Conservation (phyloP, 2,888 invertebrate species). For the Sesia apiformis region DNA sequence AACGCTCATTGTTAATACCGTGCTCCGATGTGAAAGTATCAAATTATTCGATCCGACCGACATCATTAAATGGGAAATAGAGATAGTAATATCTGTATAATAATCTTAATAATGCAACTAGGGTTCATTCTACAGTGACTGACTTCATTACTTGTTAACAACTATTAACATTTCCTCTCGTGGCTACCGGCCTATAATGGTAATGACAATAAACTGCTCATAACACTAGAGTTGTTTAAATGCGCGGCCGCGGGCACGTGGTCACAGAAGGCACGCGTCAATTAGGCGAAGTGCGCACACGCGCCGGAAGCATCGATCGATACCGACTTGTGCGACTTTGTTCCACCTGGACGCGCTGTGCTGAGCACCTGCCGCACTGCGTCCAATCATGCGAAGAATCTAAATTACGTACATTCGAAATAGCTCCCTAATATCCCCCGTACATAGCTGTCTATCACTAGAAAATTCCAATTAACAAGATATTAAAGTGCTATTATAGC, state of each 20-base stretch:
- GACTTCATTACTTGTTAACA: too few relatives aligned
- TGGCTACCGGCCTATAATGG: slow-evolving; percentile 16
- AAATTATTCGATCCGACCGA: too few relatives aligned
- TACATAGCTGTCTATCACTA: not conserved
- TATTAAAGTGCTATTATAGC: not conserved
- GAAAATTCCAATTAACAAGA: not conserved
- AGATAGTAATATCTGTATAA: too few relatives aligned
- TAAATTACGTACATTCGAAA: slow-evolving; percentile 28
- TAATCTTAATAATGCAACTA: too few relatives aligned
- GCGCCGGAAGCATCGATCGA: slow-evolving; percentile 39
- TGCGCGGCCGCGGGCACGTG: slow-evolving; percentile 40
- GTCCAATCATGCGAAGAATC: slow-evolving; percentile 36
- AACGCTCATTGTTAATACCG: slow-evolving; percentile 11
- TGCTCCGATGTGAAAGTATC: not conserved
- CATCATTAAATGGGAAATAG: too few relatives aligned
- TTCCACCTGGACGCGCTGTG: slow-evolving; percentile 15
- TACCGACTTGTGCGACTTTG: slow-evolving; percentile 35
- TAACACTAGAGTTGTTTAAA: slow-evolving; percentile 27
- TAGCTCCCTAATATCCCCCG: slow-evolving; percentile 7
- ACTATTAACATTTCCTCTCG: slow-evolving; percentile 24
- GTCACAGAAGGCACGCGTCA: slow-evolving; percentile 18
- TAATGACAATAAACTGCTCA: slow-evolving; percentile 30
- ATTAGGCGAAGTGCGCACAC: slow-evolving; percentile 28
- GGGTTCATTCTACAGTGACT: too few relatives aligned
- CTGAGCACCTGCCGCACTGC: slow-evolving; percentile 27